phyloP scores from a whole-genome alignment of 1,140 invertebrate species.

The Drosophila pandora region DNA sequence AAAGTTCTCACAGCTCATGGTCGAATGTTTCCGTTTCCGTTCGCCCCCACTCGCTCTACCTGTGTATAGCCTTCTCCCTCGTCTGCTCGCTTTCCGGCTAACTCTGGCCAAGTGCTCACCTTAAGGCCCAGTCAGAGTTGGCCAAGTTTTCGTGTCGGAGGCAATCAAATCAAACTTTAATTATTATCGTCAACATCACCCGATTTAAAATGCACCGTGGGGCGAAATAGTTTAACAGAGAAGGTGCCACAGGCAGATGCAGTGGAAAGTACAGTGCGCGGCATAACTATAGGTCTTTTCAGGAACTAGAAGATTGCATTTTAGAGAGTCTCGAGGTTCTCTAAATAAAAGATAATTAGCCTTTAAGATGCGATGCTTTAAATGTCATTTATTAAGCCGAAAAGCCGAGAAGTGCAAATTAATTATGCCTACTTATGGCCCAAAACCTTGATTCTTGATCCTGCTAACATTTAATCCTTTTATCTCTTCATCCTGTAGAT shows the following conservation, averaged over 20 bases:
- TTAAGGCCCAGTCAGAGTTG: constrained; percentile 27
- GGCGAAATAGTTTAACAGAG: constrained; percentile 1
- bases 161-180: constrained; percentile 49
- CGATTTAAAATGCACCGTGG: constrained; percentile 45
- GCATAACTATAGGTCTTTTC: background rate
- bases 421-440: background rate
- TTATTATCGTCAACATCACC: constrained; percentile 53
- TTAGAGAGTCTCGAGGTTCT: too few relatives aligned
- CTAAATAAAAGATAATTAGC: constrained; percentile 7
- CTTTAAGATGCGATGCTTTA: constrained; percentile 24
- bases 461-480: background rate
- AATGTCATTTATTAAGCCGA: constrained; percentile 27
- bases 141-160: constrained; percentile 39
- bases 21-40: background rate
- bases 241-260: background rate
- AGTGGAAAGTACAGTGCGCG: background rate
- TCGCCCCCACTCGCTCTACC: background rate
- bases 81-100: background rate
- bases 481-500: constrained; percentile 61
- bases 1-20: constrained; percentile 8
- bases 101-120: constrained; percentile 8
- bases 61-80: background rate
- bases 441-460: background rate
- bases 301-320: too few relatives aligned
- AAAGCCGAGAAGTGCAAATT: constrained; percentile 8